A percentile compares a stretch with the other conserved stretches of the same genome.
Conservation (phyloP, 1,140 invertebrate genomes). For the Zaprionus davidi region DNA sequence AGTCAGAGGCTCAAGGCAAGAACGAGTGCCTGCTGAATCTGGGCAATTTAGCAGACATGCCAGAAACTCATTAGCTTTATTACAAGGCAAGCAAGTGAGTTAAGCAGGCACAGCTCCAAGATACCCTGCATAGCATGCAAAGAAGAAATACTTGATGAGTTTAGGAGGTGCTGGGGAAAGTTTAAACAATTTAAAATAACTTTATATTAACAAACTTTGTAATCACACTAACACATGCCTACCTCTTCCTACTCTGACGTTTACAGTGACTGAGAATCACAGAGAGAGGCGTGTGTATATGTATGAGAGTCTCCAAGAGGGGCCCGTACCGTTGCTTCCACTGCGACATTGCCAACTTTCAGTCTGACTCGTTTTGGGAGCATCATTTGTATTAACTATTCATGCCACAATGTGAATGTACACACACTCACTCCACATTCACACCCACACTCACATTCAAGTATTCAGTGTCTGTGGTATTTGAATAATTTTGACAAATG, state of each 20-base stretch:
- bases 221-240: too few relatives aligned
- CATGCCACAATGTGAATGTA: conserved; percentile 45
- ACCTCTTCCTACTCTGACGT: too few relatives aligned
- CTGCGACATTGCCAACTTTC: conserved; percentile 25
- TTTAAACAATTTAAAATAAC: too few relatives aligned
- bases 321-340: neutral
- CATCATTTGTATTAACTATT: conserved; percentile 73
- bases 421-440: conserved; percentile 28
- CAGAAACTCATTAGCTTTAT: conserved; percentile 75
- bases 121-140: neutral
- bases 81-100: conserved; percentile 30
- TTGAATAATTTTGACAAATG: conserved; percentile 81
- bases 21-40: conserved; percentile 2
- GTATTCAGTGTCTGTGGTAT: conserved; percentile 33
- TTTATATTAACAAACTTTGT: too few relatives aligned
- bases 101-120: neutral
- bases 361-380: conserved; percentile 22
- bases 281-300: neutral
- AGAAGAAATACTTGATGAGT: neutral
- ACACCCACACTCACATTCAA: neutral
- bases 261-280: neutral
- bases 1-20: neutral
- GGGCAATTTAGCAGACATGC: conserved; percentile 50
- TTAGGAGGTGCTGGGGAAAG: too few relatives aligned
- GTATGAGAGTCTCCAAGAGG: neutral